Evolutionary conservation across 2,113 vertebrate genomes (phyloP).

Genomic region (Xenopus laevis): DNA sequence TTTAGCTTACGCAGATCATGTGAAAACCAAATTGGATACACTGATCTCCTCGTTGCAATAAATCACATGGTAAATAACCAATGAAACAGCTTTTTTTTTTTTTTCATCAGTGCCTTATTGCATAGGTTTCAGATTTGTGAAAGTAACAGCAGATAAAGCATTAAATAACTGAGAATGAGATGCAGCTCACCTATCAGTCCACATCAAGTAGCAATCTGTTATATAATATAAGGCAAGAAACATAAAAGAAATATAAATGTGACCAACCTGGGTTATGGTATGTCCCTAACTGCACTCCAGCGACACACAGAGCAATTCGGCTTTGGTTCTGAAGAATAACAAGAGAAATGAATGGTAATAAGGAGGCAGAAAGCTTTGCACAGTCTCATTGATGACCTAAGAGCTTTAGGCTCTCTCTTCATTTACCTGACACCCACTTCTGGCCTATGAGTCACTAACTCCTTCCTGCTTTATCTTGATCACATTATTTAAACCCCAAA

Average conservation of each 20-base stretch:
- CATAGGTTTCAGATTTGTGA: no score
- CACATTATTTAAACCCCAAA: slow-evolving; percentile 83
- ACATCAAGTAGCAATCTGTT: no score
- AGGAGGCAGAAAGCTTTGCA: slow-evolving; percentile 67
- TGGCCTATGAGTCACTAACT: slow-evolving; percentile 94
- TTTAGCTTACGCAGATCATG: no score
- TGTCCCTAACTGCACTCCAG: slow-evolving; percentile 31
- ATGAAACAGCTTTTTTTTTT: no score
- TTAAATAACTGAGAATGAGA: no score
- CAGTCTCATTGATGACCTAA: slow-evolving; percentile 79
- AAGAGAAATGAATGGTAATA: slow-evolving; percentile 21
- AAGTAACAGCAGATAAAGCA: no score
- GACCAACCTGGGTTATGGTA: neutral
- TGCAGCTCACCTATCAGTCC: no score
- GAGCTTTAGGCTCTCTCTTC: slow-evolving; percentile 78
- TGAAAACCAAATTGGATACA: no score
- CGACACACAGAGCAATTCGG: neutral
- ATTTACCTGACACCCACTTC: slow-evolving; percentile 87
- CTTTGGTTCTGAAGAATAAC: neutral
- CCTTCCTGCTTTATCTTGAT: slow-evolving; percentile 80
- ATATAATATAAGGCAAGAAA: no score
- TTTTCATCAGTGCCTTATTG: no score
- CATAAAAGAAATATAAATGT: neutral
- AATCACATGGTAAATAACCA: no score
- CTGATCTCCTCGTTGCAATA: no score